Evolutionary conservation across 2,797 vertebrate species (phyloP).

Genomic region (Nannoperca obscura): DNA sequence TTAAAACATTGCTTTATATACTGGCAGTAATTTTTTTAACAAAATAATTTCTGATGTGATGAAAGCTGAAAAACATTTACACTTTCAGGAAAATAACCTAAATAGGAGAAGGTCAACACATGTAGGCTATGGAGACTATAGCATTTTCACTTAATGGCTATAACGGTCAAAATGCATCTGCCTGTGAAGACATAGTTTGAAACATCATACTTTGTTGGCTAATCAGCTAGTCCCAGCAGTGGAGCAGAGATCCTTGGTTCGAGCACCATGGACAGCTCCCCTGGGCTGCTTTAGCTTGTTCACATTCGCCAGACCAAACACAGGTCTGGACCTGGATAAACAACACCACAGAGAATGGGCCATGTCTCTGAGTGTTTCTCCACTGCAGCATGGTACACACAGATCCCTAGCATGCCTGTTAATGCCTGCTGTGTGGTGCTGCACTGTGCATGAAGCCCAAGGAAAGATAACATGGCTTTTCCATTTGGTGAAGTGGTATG

Average conservation of each 20-base stretch:
- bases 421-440: not conserved
- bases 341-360: constrained; percentile 23
- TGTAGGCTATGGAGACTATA: not conserved
- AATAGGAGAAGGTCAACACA: not conserved
- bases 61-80: not conserved
- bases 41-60: not conserved
- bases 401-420: not conserved
- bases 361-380: constrained; percentile 25
- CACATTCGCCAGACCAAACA: constrained; percentile 51
- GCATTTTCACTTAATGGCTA: not conserved
- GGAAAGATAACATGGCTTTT: constrained; percentile 58
- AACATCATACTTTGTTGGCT: too few species aligned
- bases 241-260: constrained; percentile 37
- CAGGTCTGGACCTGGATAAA: constrained; percentile 44
- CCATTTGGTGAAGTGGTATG: constrained; percentile 47
- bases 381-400: not conserved
- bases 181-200: not conserved
- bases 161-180: not conserved
- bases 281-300: constrained; percentile 50
- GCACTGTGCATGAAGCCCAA: not conserved
- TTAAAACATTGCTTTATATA: not conserved
- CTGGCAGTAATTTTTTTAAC: not conserved
- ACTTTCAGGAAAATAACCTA: not conserved
- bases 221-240: constrained; percentile 13
- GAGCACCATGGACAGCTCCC: constrained; percentile 74